phyloP scores from a whole-genome alignment of 1,140 invertebrate species.

The Trachymyrmex cornetzi region DNA sequence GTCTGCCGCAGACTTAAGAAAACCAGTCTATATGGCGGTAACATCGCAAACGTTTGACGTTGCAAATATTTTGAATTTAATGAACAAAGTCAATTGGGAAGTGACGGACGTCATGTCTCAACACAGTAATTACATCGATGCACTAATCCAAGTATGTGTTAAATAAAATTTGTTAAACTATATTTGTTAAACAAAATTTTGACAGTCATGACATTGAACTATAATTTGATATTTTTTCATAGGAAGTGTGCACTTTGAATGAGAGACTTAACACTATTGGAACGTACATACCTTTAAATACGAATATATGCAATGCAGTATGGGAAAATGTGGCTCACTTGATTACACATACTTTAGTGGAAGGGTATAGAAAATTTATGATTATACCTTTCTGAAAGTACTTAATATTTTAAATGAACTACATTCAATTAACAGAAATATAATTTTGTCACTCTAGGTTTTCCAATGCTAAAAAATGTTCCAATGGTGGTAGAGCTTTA shows the following conservation, averaged over 20 bases:
- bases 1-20: constrained; percentile 91
- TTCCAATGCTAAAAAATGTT: constrained; percentile 96
- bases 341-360: constrained; percentile 94
- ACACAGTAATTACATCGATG: constrained; percentile 96
- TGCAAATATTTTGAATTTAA: constrained; percentile 92
- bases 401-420: constrained; percentile 15
- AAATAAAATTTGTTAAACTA: too few species aligned
- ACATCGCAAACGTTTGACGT: constrained; percentile 93
- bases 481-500: constrained; percentile 97
- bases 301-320: constrained; percentile 90
- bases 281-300: constrained; percentile 90
- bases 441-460: constrained; percentile 88
- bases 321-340: constrained; percentile 96
- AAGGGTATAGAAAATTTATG: constrained; percentile 90
- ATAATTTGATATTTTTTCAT: constrained; percentile 20
- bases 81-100: constrained; percentile 98
- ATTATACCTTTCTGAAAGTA: neutral
- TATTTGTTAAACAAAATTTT: neutral
- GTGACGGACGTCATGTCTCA: constrained; percentile 98
- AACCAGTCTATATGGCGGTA: constrained; percentile 95
- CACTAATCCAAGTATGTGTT: constrained; percentile 88
- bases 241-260: constrained; percentile 94
- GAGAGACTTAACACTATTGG: constrained; percentile 91
- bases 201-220: neutral
- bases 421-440: neutral